phyloP scores from a whole-genome alignment of 1,140 invertebrate species.

The Asbolus verrucosus region DNA sequence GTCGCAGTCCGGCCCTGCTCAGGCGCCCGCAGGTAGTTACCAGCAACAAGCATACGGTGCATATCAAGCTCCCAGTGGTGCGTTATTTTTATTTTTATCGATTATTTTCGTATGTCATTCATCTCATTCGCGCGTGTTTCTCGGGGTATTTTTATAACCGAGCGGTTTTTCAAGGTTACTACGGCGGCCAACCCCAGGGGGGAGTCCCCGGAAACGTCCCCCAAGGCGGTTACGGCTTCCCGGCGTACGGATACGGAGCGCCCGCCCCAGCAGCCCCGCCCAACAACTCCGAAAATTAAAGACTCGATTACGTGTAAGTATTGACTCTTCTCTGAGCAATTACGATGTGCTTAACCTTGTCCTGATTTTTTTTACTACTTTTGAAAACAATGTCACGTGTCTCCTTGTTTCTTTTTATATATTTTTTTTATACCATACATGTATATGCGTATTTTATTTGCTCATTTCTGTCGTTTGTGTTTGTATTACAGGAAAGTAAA shows the following conservation, averaged over 20 bases:
- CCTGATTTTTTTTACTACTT: conserved; percentile 45
- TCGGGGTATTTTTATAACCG: too few relatives aligned
- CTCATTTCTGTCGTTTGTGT: conserved; percentile 37
- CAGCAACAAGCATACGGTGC: conserved; percentile 59
- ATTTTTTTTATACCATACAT: conserved; percentile 29
- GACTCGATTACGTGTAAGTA: conserved; percentile 43
- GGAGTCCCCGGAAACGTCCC: conserved; percentile 55
- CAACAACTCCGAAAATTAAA: conserved; percentile 52
- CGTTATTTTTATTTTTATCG: conserved; percentile 47
- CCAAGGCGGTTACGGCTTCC: conserved; percentile 60
- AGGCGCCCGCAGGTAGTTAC: conserved; percentile 54
- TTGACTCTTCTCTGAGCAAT: conserved; percentile 16
- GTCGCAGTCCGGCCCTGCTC: conserved; percentile 43
- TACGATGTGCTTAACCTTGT: conserved; percentile 10
- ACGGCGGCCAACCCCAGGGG: conserved; percentile 59
- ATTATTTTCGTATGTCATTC: not conserved
- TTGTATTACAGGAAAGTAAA: conserved; percentile 49
- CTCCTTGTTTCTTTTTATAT: conserved; percentile 31
- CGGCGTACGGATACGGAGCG: conserved; percentile 59
- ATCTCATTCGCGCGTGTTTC: too few relatives aligned
- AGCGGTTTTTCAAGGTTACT: conserved; percentile 55
- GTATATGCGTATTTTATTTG: conserved; percentile 31
- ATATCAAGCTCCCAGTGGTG: conserved; percentile 58
- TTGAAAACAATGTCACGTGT: conserved; percentile 50
- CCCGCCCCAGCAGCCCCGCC: conserved; percentile 46